Base-by-base conservation (phyloP, 2,888 invertebrate genomes). In the Trichopria drosophilae region DNA sequence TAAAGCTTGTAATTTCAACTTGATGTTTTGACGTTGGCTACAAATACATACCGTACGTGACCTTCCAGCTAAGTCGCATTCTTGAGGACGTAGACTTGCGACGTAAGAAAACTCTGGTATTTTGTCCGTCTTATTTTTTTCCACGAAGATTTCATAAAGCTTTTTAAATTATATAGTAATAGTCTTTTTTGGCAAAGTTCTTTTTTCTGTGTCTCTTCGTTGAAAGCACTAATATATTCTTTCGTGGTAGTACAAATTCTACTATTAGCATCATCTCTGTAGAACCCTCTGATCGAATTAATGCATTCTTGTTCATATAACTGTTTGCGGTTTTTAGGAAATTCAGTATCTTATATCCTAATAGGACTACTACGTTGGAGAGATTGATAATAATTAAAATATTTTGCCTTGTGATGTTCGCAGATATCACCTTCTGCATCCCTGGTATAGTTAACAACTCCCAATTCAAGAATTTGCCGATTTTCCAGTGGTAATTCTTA, bases 31-130 rank as follows among this genome's bases (percentile, higher is more conserved):
- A 32, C 50, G 50, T 15, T 42, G 28, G 15, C 24, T 20, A 31
- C 46, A 50, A n/a, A 54, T 46, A 46, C 50, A 54, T 32, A 50
- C 32, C 18, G 43, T 36, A 26, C 46, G 50, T 7, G 50, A 34
- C 24, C 42, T 46, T 44, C 42, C 41, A 2, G 53, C 46, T 16
- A 53, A 28, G 10, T 35, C 36, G 23, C 44, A 50, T 15, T 49
- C 41, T n/a, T 41, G 35, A 18, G 50, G 50, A 15, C 50, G 24
- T n/a, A 50, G 13, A 29, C n/a, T 29, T 5, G 43, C 44, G 31
- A 50, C 43, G 4, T 24, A 28, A 20, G 20, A 28, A 12, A 43
- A 44, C 6, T 39, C 50, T 29, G 29, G 29, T 28, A 44, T 23
- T 47, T 39, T 29, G 12, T 20, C 39, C 1, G 3, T 18, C 5